phyloP scores from a whole-genome alignment of 2,888 invertebrate genomes.

The Noctua comes region DNA sequence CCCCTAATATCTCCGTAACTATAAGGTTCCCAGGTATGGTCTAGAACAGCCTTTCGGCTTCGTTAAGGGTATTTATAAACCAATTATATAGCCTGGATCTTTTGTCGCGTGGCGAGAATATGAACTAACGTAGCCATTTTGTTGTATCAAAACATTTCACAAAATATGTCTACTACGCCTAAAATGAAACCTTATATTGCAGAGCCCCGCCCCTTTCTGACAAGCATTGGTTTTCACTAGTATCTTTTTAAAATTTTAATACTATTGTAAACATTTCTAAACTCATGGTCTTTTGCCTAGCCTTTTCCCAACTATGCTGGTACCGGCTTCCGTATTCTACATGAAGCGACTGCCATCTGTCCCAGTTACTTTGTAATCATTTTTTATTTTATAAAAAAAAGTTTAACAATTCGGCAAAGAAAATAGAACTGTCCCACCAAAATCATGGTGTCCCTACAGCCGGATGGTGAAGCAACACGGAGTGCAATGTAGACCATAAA shows the following conservation, averaged over 20 bases:
- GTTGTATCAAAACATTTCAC: neutral
- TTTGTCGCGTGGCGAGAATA: neutral
- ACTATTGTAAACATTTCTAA: no score
- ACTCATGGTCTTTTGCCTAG: no score
- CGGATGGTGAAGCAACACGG: conserved; percentile 63
- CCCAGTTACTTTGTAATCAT: neutral
- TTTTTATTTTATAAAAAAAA: neutral
- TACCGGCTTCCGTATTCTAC: neutral
- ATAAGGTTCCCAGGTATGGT: no score
- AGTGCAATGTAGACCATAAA: conserved; percentile 69
- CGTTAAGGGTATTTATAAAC: no score
- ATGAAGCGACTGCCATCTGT: neutral
- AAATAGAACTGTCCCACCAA: neutral
- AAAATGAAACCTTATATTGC: neutral
- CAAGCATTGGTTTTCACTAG: no score
- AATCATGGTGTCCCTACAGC: conserved; percentile 57
- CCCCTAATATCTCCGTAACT: no score
- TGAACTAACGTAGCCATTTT: neutral
- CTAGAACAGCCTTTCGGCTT: no score
- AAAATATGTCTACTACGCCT: neutral
- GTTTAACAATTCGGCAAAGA: neutral
- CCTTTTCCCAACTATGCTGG: neutral
- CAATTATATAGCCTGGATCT: neutral
- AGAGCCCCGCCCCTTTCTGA: no score
- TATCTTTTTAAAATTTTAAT: no score